Evolutionary conservation across 1,140 invertebrate genomes (phyloP), one percentile per base, ranked within the genome.

Genomic region (Adelges cooleyi): DNA sequence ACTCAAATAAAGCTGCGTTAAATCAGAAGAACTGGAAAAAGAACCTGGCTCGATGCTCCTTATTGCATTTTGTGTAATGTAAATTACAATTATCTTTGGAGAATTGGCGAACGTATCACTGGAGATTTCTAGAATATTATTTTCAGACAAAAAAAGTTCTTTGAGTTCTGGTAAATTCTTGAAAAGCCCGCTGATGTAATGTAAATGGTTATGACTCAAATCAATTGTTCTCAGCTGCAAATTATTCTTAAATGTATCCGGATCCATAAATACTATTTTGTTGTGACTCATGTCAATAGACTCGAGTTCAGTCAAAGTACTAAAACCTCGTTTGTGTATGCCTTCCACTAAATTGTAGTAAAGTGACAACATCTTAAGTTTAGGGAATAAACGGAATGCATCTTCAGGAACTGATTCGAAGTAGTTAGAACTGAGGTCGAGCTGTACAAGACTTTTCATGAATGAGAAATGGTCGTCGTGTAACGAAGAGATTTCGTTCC

Each of bases 271-370:
- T 2, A 86, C 83, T 46, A 94, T 87, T 74, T 86, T 87, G 73
- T 94, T 93, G 73, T 89, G 86, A 72, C 89, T 91, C 67, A 93
- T 80, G 75, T 94, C 90, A 66, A 94, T 77, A 2, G 85, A 86
- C 76, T 92, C 88, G 9, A 94, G 75, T 68, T 88, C 79, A 56
- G 76, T 78, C 48, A 92, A 74, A 1, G 82, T 83, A 44, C 79
- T 75, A 71, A 95, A 92, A 4, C 87, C 83, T 69, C 86, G 79
- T 68, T 84, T 83, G 69, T 91, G 83, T 18, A 95, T 81, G 29
- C 79, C 77, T 71, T 87, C 83, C 29, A 95, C 86, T 22, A 83
- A 82, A 72, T 93, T 93, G 70, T 87, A 86, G 73, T 89, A 90
- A 29, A 93, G 80, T 0, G 87, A 89, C 10, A 94, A 77, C 0